phyloP scores from a whole-genome alignment of 2,888 invertebrate species.

The Chymomyza fuscimana region DNA sequence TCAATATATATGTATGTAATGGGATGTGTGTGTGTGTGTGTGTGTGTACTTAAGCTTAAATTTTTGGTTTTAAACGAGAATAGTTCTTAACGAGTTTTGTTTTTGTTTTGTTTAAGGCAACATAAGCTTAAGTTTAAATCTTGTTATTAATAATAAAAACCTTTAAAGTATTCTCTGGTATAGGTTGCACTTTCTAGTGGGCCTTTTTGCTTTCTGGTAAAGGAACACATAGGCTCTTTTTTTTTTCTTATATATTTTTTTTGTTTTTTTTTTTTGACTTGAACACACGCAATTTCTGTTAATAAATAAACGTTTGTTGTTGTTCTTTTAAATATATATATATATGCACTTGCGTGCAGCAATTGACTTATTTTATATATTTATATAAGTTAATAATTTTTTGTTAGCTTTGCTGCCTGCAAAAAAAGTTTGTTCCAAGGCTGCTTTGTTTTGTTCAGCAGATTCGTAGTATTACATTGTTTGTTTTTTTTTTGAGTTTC shows the following conservation, averaged over 20 bases:
- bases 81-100: conserved; percentile 8
- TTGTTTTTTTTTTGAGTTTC: conserved; percentile 33
- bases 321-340: background rate
- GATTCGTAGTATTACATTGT: conserved; percentile 15
- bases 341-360: too few species aligned
- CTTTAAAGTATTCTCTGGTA: conserved; percentile 5
- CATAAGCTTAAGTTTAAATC: background rate
- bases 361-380: conserved; percentile 10
- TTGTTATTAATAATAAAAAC: conserved; percentile 4
- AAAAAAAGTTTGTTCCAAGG: conserved; percentile 27
- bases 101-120: conserved; percentile 1
- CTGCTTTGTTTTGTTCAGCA: conserved; percentile 34
- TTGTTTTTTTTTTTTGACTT: conserved; percentile 4
- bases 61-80: conserved; percentile 25
- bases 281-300: background rate
- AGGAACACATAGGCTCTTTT: conserved; percentile 16
- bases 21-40: conserved; percentile 8
- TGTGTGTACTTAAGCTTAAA: conserved; percentile 2
- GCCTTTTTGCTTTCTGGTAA: background rate
- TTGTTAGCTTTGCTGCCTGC: conserved; percentile 27
- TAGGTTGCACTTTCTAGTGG: background rate
- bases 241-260: conserved; percentile 4
- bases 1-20: conserved; percentile 5
- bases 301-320: conserved; percentile 10
- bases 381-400: conserved; percentile 17